phyloP scores from a whole-genome alignment of 37 sponge, comb jelly and placozoan species.

The Agelas oroides region DNA sequence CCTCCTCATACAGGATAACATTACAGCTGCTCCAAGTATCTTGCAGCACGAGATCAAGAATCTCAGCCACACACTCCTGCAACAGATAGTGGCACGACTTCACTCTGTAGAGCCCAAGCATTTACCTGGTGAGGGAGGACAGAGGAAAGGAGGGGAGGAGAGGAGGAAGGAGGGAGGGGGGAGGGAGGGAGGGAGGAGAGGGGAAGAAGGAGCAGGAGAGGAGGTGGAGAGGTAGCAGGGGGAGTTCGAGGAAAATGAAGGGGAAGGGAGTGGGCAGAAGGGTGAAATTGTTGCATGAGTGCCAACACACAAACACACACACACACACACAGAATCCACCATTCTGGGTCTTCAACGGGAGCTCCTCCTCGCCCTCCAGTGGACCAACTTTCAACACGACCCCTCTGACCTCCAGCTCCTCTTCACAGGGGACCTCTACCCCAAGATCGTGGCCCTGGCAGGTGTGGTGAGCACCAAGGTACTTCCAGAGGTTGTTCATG shows the following conservation, averaged over 20 bases:
- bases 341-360: constrained; percentile 1
- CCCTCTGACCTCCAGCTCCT: constrained; percentile 57
- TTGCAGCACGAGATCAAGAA: constrained; percentile 64
- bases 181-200: no score
- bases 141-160: neutral
- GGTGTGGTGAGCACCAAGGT: constrained; percentile 28
- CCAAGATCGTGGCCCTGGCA: constrained; percentile 24
- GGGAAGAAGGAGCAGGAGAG: no score
- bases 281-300: neutral
- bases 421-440: constrained; percentile 32
- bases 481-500: neutral
- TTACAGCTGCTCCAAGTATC: constrained; percentile 42
- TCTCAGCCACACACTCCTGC: constrained; percentile 30
- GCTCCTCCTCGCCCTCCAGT: constrained; percentile 56
- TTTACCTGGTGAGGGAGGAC: neutral
- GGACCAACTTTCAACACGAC: constrained; percentile 45
- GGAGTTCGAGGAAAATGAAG: no score
- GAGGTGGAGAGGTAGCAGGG: no score
- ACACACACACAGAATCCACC: constrained; percentile 3
- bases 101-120: neutral
- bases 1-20: constrained; percentile 20
- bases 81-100: constrained; percentile 14
- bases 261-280: no score
- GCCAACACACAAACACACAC: constrained; percentile 29
- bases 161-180: no score